Evolutionary conservation across 2,888 invertebrate species (phyloP), one percentile per base, ranked within the genome.

Genomic region (Arrhopalites spinosus): DNA sequence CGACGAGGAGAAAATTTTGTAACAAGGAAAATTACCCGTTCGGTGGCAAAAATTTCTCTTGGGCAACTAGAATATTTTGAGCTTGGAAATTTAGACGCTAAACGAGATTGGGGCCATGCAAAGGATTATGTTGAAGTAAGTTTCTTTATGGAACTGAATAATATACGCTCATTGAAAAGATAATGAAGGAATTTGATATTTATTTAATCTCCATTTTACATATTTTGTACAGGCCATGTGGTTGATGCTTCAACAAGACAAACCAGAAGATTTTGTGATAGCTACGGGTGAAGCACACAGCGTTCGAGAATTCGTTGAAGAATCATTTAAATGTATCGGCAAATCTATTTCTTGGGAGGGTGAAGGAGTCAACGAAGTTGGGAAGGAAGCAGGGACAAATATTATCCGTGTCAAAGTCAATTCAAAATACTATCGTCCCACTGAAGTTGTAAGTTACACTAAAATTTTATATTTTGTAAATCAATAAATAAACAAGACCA

Each of bases 91-190:
- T 87, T 99, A 84, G 96, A 98, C 86, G 93, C 98, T 20, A 92
- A 93, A 85, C 89, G 99, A 84, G 99, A 99, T 86, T 99, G 99
- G 99, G 99, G 99, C 7, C 96, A 96, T 86, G 96, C 96, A 0
- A 93, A 91, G 86, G 98, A 98, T 87, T 98, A 96, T 86, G 94
- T 98, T 8, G 94, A 96, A 89, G 94, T 93, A 67, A 43, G 50
- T 30, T 25, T n/a, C n/a, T 67, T 67, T 29, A 20, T 45, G n/a
- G n/a, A n/a, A n/a, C n/a, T n/a, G n/a, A n/a, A n/a, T n/a, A n/a
- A n/a, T n/a, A n/a, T n/a, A n/a, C n/a, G n/a, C n/a, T n/a, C n/a
- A n/a, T n/a, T n/a, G n/a, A n/a, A n/a, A n/a, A n/a, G n/a, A n/a
- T n/a, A n/a, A n/a, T n/a, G n/a, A n/a, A n/a, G n/a, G 56, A 43